A percentile compares a stretch with the other conserved stretches of the same genome.
Conservation (phyloP, 2,797 vertebrate species). For the Rachycentron canadum region DNA sequence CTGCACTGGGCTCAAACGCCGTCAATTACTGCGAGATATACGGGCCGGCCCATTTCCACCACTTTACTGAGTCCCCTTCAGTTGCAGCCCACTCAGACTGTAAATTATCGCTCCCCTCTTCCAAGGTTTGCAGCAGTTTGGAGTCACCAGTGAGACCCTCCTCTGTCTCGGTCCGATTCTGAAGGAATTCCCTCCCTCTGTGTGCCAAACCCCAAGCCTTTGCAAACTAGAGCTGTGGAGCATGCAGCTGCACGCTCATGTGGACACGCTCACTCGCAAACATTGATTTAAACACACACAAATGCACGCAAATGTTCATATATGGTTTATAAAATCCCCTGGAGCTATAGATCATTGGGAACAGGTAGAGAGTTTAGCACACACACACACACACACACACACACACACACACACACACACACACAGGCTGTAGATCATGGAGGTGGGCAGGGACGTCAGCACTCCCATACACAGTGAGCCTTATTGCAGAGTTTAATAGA, state of each 20-base stretch:
- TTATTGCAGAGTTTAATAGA: constrained; percentile 85
- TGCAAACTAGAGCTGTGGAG: constrained; percentile 52
- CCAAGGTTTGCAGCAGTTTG: constrained; percentile 58
- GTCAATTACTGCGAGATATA: constrained; percentile 79
- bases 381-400: constrained; percentile 33
- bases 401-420: constrained; percentile 38
- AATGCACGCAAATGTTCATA: constrained; percentile 77
- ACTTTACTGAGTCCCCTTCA: constrained; percentile 79
- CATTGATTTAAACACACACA: constrained; percentile 78
- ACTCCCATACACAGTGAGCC: constrained; percentile 81
- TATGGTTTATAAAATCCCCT: constrained; percentile 68
- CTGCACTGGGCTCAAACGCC: constrained; percentile 53
- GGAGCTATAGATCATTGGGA: constrained; percentile 77
- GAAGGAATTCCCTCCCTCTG: constrained; percentile 78
- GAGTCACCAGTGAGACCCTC: constrained; percentile 76
- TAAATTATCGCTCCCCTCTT: constrained; percentile 71
- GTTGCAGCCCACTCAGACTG: constrained; percentile 66
- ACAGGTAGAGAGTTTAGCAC: constrained; percentile 73
- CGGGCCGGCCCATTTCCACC: constrained; percentile 69
- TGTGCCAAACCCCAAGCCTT: constrained; percentile 72
- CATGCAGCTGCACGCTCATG: constrained; percentile 72
- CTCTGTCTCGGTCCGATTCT: constrained; percentile 74
- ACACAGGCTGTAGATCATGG: constrained; percentile 81
- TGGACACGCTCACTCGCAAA: constrained; percentile 74
- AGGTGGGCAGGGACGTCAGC: constrained; percentile 82